These are phyloP conservation scores for Hypocryptadius cinnamomeus DNA, from an alignment of 2,113 vertebrate species.

Conservation along the genomic window DNA sequence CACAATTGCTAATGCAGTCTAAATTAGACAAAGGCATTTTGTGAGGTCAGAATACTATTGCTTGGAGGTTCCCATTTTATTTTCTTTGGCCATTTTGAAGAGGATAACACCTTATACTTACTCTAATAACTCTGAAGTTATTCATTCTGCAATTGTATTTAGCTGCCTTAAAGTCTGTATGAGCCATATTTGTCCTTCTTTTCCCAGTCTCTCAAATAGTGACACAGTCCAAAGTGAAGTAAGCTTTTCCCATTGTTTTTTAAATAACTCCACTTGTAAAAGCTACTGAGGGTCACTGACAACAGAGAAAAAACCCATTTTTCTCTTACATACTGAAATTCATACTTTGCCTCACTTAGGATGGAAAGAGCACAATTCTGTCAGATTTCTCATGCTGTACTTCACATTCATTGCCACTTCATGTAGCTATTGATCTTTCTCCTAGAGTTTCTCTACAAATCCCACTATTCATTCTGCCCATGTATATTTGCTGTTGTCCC, in stretches of 20 bases:
- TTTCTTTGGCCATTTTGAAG: conserved; percentile 12
- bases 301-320: neutral
- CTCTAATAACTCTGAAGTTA: conserved; percentile 5
- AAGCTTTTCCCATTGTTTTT: neutral
- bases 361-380: neutral
- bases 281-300: neutral
- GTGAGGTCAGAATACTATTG: conserved; percentile 5
- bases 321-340: neutral
- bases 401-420: neutral
- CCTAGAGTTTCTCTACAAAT: neutral
- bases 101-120: conserved; percentile 15
- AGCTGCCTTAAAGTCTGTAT: neutral
- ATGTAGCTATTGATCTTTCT: neutral
- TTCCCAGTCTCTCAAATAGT: neutral
- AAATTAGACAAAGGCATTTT: conserved; percentile 25
- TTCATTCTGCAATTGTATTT: neutral
- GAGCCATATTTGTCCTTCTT: neutral
- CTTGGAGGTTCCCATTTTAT: conserved; percentile 7
- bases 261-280: neutral
- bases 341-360: neutral
- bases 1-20: conserved; percentile 18
- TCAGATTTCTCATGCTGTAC: neutral
- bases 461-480: neutral
- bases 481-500: neutral
- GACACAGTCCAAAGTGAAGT: neutral